Conservation (phyloP, 1,140 invertebrate genomes). For the Acromyrmex charruanus region DNA sequence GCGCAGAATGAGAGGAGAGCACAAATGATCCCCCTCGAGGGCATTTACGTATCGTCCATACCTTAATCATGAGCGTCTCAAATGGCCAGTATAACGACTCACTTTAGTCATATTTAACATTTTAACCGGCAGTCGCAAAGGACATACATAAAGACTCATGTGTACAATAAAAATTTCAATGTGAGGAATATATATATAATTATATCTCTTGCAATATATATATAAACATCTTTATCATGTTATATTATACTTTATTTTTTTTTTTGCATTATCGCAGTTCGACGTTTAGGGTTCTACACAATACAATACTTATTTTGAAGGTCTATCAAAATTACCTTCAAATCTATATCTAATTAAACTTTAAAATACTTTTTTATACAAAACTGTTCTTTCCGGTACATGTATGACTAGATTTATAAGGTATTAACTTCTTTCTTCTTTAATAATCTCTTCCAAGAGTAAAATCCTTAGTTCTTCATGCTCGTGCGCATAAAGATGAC, state of each 20-base stretch:
- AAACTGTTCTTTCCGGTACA: too few species aligned
- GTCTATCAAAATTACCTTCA: too few species aligned
- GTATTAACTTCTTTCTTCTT: not conserved
- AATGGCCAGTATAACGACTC: constrained; percentile 37
- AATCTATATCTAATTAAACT: too few species aligned
- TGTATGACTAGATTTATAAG: too few species aligned
- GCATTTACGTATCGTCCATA: constrained; percentile 57
- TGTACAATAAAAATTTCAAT: not conserved
- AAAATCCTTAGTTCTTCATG: not conserved
- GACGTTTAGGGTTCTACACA: too few species aligned
- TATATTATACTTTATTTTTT: not conserved
- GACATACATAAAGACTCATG: not conserved
- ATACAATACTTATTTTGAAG: too few species aligned
- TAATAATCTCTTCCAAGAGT: constrained; percentile 23
- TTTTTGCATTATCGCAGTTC: too few species aligned
- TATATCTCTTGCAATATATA: not conserved
- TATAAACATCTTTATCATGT: not conserved
- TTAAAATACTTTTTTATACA: too few species aligned
- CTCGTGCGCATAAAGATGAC: constrained; percentile 12
- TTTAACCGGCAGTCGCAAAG: constrained; percentile 18
- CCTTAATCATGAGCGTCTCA: constrained; percentile 46
- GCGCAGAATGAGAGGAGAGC: constrained; percentile 35
- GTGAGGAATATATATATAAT: not conserved
- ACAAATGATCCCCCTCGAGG: constrained; percentile 49
- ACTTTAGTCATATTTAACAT: constrained; percentile 54